Evolutionary conservation across 2,797 vertebrate species (phyloP).

Genomic region (Lindbergichthys nudifrons): DNA sequence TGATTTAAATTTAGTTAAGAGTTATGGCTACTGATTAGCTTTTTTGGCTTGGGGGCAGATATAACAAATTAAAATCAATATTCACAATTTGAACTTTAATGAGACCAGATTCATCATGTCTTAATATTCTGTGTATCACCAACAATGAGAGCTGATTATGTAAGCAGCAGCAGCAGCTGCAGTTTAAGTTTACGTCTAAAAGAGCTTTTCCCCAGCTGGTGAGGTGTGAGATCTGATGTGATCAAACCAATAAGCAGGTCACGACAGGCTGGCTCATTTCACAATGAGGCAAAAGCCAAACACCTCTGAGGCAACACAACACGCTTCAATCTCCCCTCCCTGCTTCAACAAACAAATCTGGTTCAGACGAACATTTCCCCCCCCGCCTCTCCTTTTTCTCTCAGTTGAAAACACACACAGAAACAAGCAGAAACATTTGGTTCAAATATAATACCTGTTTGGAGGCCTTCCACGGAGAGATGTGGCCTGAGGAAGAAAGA

Average conservation of each 20-base stretch:
- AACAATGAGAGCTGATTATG: constrained; percentile 34
- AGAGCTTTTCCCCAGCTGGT: constrained; percentile 37
- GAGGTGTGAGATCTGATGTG: constrained; percentile 45
- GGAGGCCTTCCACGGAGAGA: constrained; percentile 97
- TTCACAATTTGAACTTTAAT: constrained; percentile 18
- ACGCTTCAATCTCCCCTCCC: constrained; percentile 9
- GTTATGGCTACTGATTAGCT: constrained; percentile 12
- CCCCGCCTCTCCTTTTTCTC: not conserved
- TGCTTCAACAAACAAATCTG: constrained; percentile 44
- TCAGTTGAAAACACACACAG: constrained; percentile 8
- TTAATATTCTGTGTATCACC: constrained; percentile 27
- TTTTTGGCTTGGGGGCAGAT: not conserved
- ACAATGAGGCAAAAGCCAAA: constrained; percentile 45
- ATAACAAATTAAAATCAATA: constrained; percentile 40
- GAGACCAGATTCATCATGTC: constrained; percentile 26
- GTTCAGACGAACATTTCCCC: constrained; percentile 15
- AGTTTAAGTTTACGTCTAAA: constrained; percentile 22
- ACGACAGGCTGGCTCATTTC: constrained; percentile 40
- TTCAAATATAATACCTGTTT: constrained; percentile 89
- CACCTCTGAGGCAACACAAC: constrained; percentile 24
- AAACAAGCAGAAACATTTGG: constrained; percentile 24
- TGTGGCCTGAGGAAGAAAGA: constrained; percentile 89
- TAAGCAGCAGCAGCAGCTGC: constrained; percentile 20
- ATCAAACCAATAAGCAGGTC: constrained; percentile 62
- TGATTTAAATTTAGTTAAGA: constrained; percentile 21